These are phyloP conservation scores for Phalloptychus januarius DNA, from an alignment of 2,797 vertebrate genomes.

Conservation along the genomic window DNA sequence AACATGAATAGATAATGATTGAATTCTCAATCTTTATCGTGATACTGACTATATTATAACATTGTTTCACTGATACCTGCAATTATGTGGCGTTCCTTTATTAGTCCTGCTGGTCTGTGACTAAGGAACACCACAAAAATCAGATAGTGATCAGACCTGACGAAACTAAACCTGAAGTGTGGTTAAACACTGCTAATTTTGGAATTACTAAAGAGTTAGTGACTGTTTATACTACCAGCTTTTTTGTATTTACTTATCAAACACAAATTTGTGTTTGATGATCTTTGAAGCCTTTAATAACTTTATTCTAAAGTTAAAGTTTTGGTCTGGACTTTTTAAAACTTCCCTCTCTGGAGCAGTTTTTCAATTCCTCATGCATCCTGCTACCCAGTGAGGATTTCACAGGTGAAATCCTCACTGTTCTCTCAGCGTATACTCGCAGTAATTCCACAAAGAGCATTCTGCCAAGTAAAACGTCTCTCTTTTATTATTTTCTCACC, in stretches of 20 bases:
- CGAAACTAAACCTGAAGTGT: neutral
- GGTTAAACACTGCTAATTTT: neutral
- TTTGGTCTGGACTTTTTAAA: conserved; percentile 8
- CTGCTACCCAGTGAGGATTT: conserved; percentile 25
- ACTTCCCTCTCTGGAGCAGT: conserved; percentile 14
- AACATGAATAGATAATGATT: too few species aligned
- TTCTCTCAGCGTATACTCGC: neutral
- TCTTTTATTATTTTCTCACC: conserved; percentile 9
- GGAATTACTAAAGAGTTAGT: neutral
- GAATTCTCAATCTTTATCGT: too few species aligned
- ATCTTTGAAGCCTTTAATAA: neutral
- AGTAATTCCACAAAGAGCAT: conserved; percentile 29
- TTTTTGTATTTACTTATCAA: neutral
- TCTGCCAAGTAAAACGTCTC: conserved; percentile 8
- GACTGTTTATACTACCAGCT: neutral
- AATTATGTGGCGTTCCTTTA: neutral
- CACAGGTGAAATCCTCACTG: conserved; percentile 24
- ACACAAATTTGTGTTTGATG: too few species aligned
- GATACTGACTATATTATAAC: too few species aligned
- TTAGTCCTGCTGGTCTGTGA: neutral
- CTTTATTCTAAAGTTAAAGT: conserved; percentile 26
- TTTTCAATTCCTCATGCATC: conserved; percentile 22
- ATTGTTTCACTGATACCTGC: too few species aligned
- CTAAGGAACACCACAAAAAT: too few species aligned
- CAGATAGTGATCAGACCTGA: too few species aligned